phyloP scores from a whole-genome alignment of 2,113 vertebrate genomes.

The Heterotis niloticus region DNA sequence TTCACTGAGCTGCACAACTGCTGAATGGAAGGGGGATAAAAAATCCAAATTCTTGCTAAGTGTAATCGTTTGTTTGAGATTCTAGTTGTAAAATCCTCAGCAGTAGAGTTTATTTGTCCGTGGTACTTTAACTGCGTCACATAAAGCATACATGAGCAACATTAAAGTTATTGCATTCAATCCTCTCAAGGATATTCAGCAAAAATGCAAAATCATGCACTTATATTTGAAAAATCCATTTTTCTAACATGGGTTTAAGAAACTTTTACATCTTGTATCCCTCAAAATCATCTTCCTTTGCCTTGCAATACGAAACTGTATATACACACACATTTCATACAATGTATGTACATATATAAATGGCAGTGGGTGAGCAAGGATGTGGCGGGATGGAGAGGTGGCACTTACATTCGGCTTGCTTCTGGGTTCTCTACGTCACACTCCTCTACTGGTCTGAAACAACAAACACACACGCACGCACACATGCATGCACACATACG shows the following conservation, averaged over 20 bases:
- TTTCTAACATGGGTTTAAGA: not conserved
- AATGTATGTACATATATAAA: too few species aligned
- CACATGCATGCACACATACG: too few species aligned
- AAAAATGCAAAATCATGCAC: not conserved
- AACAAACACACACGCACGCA: too few species aligned
- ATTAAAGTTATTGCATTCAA: not conserved
- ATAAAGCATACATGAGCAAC: not conserved
- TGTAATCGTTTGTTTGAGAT: not conserved
- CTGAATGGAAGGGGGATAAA: not conserved
- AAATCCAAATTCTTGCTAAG: too few species aligned
- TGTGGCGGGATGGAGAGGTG: not conserved
- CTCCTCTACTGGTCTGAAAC: slow-evolving; percentile 78
- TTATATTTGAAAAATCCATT: not conserved
- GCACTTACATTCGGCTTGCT: slow-evolving; percentile 97
- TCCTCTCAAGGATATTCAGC: not conserved
- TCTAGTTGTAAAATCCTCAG: slow-evolving; percentile 3
- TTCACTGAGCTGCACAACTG: not conserved
- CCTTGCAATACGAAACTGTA: not conserved
- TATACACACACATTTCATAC: not conserved
- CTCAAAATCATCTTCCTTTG: too few species aligned
- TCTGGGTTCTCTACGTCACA: slow-evolving; percentile 76
- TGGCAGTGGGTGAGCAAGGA: slow-evolving; percentile 10
- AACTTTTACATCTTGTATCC: not conserved
- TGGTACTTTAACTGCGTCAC: not conserved
- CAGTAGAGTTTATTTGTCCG: not conserved